Conservation (phyloP, 1,140 invertebrate species). For the Pristionchus pacificus region DNA sequence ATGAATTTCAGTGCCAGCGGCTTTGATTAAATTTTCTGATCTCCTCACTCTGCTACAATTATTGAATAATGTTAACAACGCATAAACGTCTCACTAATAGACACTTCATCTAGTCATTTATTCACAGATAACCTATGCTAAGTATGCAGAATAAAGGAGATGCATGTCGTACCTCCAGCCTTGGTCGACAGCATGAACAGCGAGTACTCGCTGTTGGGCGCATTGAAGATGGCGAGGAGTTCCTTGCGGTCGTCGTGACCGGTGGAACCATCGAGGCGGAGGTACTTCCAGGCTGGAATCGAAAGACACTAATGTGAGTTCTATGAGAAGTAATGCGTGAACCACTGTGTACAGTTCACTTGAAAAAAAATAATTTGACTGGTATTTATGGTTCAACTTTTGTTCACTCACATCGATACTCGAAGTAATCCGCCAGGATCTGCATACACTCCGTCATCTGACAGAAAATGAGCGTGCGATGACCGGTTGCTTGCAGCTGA, state of each 20-base stretch:
- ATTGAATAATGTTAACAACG: too few relatives aligned
- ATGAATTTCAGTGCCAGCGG: too few relatives aligned
- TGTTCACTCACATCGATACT: slow-evolving; percentile 75
- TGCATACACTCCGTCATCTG: slow-evolving; percentile 99
- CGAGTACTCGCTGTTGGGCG: slow-evolving; percentile 82
- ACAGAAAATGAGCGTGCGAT: slow-evolving; percentile 92
- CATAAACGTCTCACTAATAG: too few relatives aligned
- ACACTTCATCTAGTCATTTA: too few relatives aligned
- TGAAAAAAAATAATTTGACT: too few relatives aligned
- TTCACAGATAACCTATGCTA: background rate
- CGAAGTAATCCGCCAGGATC: slow-evolving; percentile 95
- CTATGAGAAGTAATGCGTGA: background rate
- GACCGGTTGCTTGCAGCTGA: slow-evolving; percentile 78
- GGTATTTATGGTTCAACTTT: slow-evolving; percentile 3
- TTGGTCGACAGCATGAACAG: slow-evolving; percentile 90
- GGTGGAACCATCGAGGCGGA: slow-evolving; percentile 84
- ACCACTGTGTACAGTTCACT: background rate
- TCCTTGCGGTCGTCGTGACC: slow-evolving; percentile 95
- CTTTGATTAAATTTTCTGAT: too few relatives aligned
- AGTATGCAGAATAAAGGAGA: background rate
- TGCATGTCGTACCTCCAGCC: slow-evolving; percentile 78
- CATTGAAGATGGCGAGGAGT: slow-evolving; percentile 85
- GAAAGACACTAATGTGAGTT: slow-evolving; percentile 1
- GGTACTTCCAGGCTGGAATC: slow-evolving; percentile 60
- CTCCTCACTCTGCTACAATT: too few relatives aligned